Evolutionary conservation across 2,797 vertebrate species (phyloP).

Genomic region (Sciurus carolinensis): DNA sequence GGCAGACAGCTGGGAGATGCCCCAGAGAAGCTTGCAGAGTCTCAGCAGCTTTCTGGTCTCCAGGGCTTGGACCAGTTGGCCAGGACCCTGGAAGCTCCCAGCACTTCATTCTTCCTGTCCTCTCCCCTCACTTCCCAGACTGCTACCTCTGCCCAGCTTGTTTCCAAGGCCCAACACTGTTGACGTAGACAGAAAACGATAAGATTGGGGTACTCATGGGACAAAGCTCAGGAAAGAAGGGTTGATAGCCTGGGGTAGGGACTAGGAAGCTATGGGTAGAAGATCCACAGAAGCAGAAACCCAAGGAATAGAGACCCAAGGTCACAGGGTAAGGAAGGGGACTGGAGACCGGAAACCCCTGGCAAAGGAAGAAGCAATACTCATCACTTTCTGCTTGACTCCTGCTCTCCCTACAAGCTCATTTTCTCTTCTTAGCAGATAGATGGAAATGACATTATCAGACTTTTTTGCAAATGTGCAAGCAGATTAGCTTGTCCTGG

Average conservation of each 20-base stretch:
- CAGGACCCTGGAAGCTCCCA: not conserved
- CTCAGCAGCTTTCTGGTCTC: not conserved
- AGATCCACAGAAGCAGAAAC: not conserved
- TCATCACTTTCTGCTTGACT: not conserved
- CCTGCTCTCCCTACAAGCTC: not conserved
- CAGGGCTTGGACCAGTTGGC: not conserved
- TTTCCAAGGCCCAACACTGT: not conserved
- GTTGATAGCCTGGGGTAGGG: too few relatives aligned
- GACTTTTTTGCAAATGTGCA: not conserved
- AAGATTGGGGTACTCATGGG: not conserved
- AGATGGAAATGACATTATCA: too few relatives aligned
- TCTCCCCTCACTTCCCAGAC: not conserved
- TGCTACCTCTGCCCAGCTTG: not conserved
- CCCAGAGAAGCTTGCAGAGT: constrained; percentile 50
- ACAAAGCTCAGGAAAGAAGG: not conserved
- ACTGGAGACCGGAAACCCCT: not conserved
- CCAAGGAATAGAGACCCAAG: not conserved
- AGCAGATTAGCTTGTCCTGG: not conserved
- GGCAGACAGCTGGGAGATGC: not conserved
- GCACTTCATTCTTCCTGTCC: not conserved
- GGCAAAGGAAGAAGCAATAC: not conserved
- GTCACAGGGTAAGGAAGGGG: not conserved
- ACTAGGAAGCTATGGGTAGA: not conserved
- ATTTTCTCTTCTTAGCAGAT: not conserved
- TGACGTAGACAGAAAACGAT: not conserved